phyloP scores from a whole-genome alignment of 2,797 vertebrate genomes.

The Ibycter americanus region DNA sequence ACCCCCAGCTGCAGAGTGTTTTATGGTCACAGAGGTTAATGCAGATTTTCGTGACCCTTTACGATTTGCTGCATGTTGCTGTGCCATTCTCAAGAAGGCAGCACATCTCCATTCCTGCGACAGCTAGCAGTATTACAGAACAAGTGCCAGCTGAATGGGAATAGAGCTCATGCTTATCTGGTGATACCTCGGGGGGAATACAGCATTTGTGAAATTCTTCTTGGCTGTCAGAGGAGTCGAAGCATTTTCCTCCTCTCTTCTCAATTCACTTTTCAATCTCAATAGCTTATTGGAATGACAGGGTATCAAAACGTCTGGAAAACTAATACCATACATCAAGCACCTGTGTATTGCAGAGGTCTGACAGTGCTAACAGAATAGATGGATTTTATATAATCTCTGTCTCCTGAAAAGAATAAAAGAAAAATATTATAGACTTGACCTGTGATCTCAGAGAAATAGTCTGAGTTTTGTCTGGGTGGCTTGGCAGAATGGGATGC shows the following conservation, averaged over 20 bases:
- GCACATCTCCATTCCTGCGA: slow-evolving; percentile 33
- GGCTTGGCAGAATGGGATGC: neutral
- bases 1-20: slow-evolving; percentile 8
- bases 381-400: slow-evolving; percentile 57
- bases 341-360: slow-evolving; percentile 15
- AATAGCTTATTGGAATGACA: slow-evolving; percentile 53
- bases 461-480: slow-evolving; percentile 4
- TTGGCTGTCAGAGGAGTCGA: neutral
- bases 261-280: slow-evolving; percentile 53
- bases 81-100: neutral
- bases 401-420: slow-evolving; percentile 52
- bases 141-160: neutral
- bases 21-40: slow-evolving; percentile 6
- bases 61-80: neutral
- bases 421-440: slow-evolving; percentile 45
- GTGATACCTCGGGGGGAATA: neutral
- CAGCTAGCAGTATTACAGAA: neutral
- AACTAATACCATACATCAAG: slow-evolving; percentile 39
- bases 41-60: slow-evolving; percentile 10
- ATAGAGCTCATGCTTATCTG: neutral
- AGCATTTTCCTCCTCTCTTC: slow-evolving; percentile 30
- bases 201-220: slow-evolving; percentile 40
- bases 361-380: slow-evolving; percentile 34
- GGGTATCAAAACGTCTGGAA: slow-evolving; percentile 23
- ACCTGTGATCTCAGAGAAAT: slow-evolving; percentile 43